Base-by-base conservation (phyloP, 2,888 invertebrate genomes). In the Macrosoma leucophasiata region DNA sequence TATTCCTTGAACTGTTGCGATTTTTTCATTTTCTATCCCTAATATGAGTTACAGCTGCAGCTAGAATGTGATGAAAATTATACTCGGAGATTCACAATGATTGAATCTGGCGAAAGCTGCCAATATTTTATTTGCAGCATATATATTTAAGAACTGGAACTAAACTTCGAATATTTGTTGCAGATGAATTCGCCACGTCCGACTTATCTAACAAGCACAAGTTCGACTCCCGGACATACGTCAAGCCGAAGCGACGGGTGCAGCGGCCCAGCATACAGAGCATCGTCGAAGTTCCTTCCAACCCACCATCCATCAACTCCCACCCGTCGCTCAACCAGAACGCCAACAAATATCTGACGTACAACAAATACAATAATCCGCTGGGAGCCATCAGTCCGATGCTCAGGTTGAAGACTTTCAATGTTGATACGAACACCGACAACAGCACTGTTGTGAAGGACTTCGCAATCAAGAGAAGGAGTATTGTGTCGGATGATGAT, bases 191-290 rank as follows among this genome's bases (percentile, higher is more conserved):
- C 44, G 44, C 73, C 22, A 31, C 65, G 41, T 69, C 77, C 41
- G 77, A 86, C 58, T 30, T 65, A 41, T 69, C 77, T 41, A 77
- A 86, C 58, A 84, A 74, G 45, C 84, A 84, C 55, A 84, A 79
- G 41, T 87, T 91, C 52, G 90, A 91, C 58, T 88, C 90, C 0
- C 79, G 91, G 52, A 91, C 91, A 6, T 91, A 88, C 63, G 90
- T 90, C 30, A 85, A 87, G 49, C 89, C 90, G 12, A 91, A 91
- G 59, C 89, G 88, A 55, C 78, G 87, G 34, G 64, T 72, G 7
- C 77, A 66, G 17, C 79, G 90, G 36, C 87, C 88, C 18, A 88
- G 87, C 54, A 87, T 90, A 43, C 89, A 90, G 39, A 84, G 69
- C 44, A 76, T 81, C 26, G 69, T 84, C 2, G 81, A 81, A 34